Evolutionary conservation across 2,113 vertebrate genomes (phyloP).

Genomic region (Todiramphus chloris): DNA sequence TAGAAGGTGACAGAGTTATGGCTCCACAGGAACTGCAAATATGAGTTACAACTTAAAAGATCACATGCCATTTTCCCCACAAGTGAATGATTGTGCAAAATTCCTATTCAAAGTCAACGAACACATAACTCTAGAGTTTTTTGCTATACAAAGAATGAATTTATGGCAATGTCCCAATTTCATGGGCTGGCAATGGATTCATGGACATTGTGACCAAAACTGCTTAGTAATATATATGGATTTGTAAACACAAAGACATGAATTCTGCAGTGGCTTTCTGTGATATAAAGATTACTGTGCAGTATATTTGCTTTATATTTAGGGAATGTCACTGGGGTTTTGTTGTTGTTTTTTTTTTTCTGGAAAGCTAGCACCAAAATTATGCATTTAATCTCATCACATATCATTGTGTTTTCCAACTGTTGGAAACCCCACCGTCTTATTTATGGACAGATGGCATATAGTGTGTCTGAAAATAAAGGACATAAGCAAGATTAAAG

Average conservation of each 20-base stretch:
- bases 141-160: neutral
- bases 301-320: neutral
- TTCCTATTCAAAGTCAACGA: neutral
- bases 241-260: neutral
- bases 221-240: neutral
- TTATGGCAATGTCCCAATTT: neutral
- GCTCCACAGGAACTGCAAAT: neutral
- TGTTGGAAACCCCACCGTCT: neutral
- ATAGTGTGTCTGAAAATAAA: neutral
- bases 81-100: neutral
- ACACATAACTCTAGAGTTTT: neutral
- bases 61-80: neutral
- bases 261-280: neutral
- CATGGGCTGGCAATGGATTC: neutral
- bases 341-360: neutral
- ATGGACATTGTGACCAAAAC: neutral
- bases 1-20: neutral
- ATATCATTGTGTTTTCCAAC: neutral
- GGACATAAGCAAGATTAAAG: neutral
- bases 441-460: neutral
- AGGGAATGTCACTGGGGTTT: neutral
- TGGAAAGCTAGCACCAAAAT: neutral
- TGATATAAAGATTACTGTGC: neutral
- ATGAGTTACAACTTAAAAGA: neutral
- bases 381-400: neutral